These are phyloP conservation scores for Drosophila oshimai DNA, from an alignment of 1,140 invertebrate species.

Conservation along the genomic window DNA sequence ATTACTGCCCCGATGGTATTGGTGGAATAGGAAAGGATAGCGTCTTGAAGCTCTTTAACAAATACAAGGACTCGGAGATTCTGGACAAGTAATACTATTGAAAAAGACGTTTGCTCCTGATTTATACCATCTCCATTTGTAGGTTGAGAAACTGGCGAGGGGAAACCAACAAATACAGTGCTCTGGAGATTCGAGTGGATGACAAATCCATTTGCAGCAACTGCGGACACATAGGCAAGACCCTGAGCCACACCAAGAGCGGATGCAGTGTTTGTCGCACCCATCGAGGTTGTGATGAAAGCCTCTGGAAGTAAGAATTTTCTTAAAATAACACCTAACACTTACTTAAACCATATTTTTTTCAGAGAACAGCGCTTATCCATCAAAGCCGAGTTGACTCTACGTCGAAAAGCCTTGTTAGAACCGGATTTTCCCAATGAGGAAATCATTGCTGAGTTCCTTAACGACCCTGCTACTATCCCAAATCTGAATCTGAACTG, in stretches of 20 bases:
- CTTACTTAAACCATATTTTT: background rate
- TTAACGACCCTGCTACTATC: conserved; percentile 84
- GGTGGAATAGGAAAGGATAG: conserved; percentile 91
- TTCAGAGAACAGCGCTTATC: conserved; percentile 85
- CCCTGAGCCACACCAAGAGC: conserved; percentile 85
- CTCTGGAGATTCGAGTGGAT: conserved; percentile 83
- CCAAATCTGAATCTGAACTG: conserved; percentile 85
- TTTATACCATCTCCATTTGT: background rate
- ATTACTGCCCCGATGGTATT: conserved; percentile 91
- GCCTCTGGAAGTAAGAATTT: conserved; percentile 85
- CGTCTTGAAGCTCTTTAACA: conserved; percentile 89
- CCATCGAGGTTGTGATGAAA: conserved; percentile 85
- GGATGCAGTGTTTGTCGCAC: conserved; percentile 87
- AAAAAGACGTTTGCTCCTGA: no score
- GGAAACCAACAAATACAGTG: conserved; percentile 84
- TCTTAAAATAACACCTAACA: background rate
- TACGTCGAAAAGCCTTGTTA: conserved; percentile 88
- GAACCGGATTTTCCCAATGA: conserved; percentile 88
- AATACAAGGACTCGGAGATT: conserved; percentile 85
- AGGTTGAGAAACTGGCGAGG: conserved; percentile 86
- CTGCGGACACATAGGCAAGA: conserved; percentile 87
- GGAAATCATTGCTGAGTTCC: conserved; percentile 90
- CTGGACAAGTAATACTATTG: conserved; percentile 84
- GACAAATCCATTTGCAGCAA: conserved; percentile 86
- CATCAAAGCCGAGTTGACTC: conserved; percentile 87